Evolutionary conservation across 2,888 invertebrate species (phyloP), one percentile per base, ranked within the genome.

Genomic region (Philhelius pedissequus): DNA sequence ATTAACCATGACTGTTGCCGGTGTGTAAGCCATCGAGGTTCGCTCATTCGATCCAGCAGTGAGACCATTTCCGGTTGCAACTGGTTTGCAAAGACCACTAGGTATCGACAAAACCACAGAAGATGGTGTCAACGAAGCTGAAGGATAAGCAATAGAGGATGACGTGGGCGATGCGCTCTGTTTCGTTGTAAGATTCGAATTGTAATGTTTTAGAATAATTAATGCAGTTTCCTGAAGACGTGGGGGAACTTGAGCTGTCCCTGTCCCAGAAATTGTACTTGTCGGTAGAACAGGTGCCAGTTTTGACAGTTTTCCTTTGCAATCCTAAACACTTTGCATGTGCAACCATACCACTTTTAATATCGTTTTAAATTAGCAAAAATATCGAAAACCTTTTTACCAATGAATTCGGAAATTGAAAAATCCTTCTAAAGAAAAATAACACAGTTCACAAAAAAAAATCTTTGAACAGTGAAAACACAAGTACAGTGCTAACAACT

Each of bases 201-300:
- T 87, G 78, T 86, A 79, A 71, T 77, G 86, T 22, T 81, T 76
- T 18, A 81, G 25, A 62, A 79, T 79, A 76, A 87, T 73, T 48
- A 86, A 82, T 40, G 87, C 87, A 71, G 80, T 86, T 82, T 86
- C 87, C 78, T 86, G 87, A 79, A 87, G 86, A 83, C 80, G 87
- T 82, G 83, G 87, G 81, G 79, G 86, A 74, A 81, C 74, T 77
- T 81, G 80, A 50, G 86, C 83, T 74, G 88, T 88, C 73, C 89
- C 89, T 79, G 89, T 87, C 86, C 89, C 90, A 87, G 90, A 88
- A 87, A 89, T 88, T 84, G 88, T 89, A 87, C 88, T 89, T 71
- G 84, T 87, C 54, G 91, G 91, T 87, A 90, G 86, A 88, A 91
- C 91, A 86, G 91, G 91, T 88, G 91, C 91, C 91, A 91, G 90